These are phyloP conservation scores for Drosophila nigrodunni DNA, from an alignment of 1,140 invertebrate genomes.

Conservation along the genomic window DNA sequence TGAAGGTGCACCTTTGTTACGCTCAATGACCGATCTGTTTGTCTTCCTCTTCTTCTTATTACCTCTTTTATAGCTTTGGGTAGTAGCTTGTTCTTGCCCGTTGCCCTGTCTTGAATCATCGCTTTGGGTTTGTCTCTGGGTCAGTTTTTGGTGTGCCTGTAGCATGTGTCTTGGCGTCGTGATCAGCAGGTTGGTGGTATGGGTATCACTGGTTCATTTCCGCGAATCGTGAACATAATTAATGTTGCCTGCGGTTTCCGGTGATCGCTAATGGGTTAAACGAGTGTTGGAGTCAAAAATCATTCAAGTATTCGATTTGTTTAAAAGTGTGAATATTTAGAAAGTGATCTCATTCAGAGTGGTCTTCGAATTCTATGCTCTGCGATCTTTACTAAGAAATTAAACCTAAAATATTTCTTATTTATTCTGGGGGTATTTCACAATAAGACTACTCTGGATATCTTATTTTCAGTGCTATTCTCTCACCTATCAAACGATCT, in stretches of 20 bases:
- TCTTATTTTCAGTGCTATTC: too few relatives aligned
- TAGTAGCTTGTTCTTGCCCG: constrained; percentile 23
- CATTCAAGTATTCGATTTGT: not conserved
- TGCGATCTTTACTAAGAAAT: too few relatives aligned
- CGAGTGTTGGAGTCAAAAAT: not conserved
- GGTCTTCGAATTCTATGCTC: too few relatives aligned
- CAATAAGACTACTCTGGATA: too few relatives aligned
- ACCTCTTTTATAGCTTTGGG: constrained; percentile 26
- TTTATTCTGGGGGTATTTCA: too few relatives aligned
- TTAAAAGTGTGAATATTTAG: not conserved
- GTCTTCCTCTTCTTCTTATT: constrained; percentile 11
- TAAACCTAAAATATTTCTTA: too few relatives aligned
- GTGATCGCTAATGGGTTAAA: constrained; percentile 32
- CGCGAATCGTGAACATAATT: constrained; percentile 66
- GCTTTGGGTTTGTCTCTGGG: constrained; percentile 49
- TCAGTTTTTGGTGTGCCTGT: constrained; percentile 38
- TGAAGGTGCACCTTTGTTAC: constrained; percentile 85
- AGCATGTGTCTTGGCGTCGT: constrained; percentile 51
- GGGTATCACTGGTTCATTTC: constrained; percentile 42
- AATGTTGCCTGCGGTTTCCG: constrained; percentile 60
- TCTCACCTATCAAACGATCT: too few relatives aligned
- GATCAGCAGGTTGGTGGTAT: not conserved
- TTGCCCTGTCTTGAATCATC: constrained; percentile 55
- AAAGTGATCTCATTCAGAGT: too few relatives aligned
- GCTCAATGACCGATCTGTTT: constrained; percentile 79